Evolutionary conservation across 2,113 vertebrate genomes (phyloP).

Genomic region (pig (Sus scrofa)): DNA sequence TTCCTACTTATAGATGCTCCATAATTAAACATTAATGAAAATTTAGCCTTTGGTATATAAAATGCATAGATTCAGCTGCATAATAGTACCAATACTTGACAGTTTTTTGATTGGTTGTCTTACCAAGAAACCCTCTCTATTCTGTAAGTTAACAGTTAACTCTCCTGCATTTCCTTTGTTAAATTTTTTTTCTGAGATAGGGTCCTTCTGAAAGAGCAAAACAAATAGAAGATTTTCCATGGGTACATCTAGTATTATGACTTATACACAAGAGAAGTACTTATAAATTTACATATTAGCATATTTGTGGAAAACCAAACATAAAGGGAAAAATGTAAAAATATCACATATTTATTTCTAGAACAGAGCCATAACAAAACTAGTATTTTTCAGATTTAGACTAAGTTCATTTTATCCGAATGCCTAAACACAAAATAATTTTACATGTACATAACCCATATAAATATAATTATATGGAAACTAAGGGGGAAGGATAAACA

Average conservation of each 20-base stretch:
- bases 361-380: not conserved
- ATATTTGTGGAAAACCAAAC: not conserved
- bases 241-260: not conserved
- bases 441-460: not conserved
- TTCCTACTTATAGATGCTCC: not conserved
- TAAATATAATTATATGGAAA: not conserved
- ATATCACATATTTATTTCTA: not conserved
- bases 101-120: not conserved
- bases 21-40: slow-evolving; percentile 31
- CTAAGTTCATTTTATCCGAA: not conserved
- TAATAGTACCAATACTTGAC: not conserved
- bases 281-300: not conserved
- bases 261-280: not conserved
- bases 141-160: not conserved
- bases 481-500: not conserved
- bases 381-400: not conserved
- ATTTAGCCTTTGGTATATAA: not conserved
- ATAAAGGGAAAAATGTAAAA: not conserved
- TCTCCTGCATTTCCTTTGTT: not conserved
- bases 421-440: not conserved
- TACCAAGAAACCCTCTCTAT: not conserved
- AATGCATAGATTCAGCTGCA: not conserved
- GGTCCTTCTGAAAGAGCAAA: not conserved
- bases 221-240: not conserved
- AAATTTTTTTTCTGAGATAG: not conserved